Percentiles rank a stretch among this genome's conserved stretches.
Evolutionary conservation across 2,113 vertebrate genomes (phyloP).

Genomic region (Myotis brandtii): DNA sequence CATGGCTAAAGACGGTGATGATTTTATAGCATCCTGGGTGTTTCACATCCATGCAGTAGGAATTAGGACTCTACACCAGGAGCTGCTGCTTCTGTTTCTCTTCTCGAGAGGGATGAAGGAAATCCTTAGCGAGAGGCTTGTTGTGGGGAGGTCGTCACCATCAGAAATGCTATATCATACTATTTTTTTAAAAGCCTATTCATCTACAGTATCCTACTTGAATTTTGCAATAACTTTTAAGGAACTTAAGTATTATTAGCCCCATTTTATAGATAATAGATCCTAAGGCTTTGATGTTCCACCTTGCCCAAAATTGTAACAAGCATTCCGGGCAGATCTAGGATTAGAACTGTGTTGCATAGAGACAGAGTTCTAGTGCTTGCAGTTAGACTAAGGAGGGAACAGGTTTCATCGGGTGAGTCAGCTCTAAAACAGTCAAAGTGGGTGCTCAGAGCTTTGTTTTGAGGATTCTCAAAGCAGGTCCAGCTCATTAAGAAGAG

Average conservation of each 20-base stretch:
- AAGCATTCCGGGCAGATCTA: not conserved
- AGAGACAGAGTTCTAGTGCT: not conserved
- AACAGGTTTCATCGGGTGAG: not conserved
- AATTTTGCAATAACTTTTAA: constrained; percentile 36
- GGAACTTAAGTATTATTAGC: constrained; percentile 14
- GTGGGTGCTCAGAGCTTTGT: not conserved
- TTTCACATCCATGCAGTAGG: not conserved
- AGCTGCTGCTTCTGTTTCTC: not conserved
- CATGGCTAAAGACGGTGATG: not conserved
- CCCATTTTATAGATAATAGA: not conserved
- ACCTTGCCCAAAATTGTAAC: not conserved
- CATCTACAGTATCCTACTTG: not conserved
- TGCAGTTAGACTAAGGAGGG: not conserved
- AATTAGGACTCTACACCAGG: not conserved
- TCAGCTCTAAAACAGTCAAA: not conserved
- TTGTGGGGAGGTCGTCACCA: not conserved
- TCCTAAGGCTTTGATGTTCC: not conserved
- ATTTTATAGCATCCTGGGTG: not conserved
- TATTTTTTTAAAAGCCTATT: not conserved
- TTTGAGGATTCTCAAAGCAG: not conserved
- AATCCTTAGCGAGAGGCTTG: not conserved
- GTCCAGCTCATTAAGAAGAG: not conserved
- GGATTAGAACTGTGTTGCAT: not conserved
- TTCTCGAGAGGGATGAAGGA: not conserved
- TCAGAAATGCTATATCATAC: not conserved